Evolutionary conservation across 2,113 vertebrate species (phyloP).

Genomic region (Heloderma charlesbogerti): DNA sequence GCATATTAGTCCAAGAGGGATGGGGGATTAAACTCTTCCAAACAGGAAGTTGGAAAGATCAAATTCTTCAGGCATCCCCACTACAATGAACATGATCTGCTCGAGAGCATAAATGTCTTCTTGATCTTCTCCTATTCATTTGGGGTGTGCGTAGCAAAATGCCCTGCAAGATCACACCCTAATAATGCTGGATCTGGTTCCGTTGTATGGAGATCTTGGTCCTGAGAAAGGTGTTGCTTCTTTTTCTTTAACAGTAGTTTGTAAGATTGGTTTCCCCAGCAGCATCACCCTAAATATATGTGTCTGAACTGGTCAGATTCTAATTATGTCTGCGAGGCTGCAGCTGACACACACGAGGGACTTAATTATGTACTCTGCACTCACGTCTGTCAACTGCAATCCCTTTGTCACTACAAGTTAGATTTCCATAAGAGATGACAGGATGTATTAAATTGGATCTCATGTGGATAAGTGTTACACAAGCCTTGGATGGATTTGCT

Average conservation of each 20-base stretch:
- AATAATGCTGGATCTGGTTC: constrained; percentile 35
- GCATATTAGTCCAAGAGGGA: too few relatives aligned
- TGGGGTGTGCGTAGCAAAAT: neutral
- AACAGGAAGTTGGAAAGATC: too few relatives aligned
- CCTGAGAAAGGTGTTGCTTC: neutral
- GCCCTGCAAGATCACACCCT: neutral
- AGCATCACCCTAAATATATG: constrained; percentile 2
- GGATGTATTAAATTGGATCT: constrained; percentile 60
- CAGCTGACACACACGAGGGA: constrained; percentile 58
- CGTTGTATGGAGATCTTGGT: constrained; percentile 22
- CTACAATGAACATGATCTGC: too few relatives aligned
- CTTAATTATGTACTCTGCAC: constrained; percentile 60
- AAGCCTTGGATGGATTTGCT: constrained; percentile 43
- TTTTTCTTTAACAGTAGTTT: neutral
- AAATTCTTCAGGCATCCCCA: too few relatives aligned
- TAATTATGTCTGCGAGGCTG: constrained; percentile 58
- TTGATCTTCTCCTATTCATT: neutral
- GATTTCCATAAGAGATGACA: constrained; percentile 59
- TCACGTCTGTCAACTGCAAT: constrained; percentile 69
- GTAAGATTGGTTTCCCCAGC: neutral
- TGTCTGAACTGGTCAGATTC: constrained; percentile 58
- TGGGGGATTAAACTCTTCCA: too few relatives aligned
- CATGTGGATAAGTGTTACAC: constrained; percentile 39
- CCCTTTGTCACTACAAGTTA: constrained; percentile 64
- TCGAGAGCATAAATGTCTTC: neutral